These are phyloP conservation scores for Bostrychus sinensis DNA, from an alignment of 2,113 vertebrate genomes.

Conservation along the genomic window DNA sequence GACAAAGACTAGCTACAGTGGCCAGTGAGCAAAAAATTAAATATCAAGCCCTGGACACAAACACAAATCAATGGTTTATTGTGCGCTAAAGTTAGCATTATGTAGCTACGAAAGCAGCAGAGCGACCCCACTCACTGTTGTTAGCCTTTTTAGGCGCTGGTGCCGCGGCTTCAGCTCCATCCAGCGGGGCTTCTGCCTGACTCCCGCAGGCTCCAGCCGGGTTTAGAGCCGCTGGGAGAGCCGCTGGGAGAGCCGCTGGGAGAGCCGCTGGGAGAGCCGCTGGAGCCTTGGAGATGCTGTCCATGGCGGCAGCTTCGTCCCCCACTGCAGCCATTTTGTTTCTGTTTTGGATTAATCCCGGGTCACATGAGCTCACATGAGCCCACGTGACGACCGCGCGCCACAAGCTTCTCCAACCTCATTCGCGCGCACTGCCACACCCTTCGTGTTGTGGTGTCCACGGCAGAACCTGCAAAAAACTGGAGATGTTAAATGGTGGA, in stretches of 20 bases:
- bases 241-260: slow-evolving; percentile 41
- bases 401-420: slow-evolving; percentile 9
- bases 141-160: slow-evolving; percentile 59
- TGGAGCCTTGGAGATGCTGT: slow-evolving; percentile 67
- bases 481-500: no score
- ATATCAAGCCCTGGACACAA: no score
- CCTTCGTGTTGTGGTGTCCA: slow-evolving; percentile 29
- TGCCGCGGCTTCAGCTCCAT: slow-evolving; percentile 30
- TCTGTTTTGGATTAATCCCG: slow-evolving; percentile 29
- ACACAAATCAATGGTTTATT: background rate
- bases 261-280: slow-evolving; percentile 38
- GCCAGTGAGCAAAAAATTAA: background rate
- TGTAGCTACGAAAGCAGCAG: slow-evolving; percentile 29
- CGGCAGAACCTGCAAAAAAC: background rate
- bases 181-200: slow-evolving; percentile 36
- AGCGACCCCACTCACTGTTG: slow-evolving; percentile 61
- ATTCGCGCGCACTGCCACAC: slow-evolving; percentile 60
- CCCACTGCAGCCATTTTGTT: slow-evolving; percentile 79
- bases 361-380: slow-evolving; percentile 71
- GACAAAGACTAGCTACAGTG: background rate
- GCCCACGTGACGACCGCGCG: slow-evolving; percentile 68
- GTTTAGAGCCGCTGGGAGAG: slow-evolving; percentile 35
- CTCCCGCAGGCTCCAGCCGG: background rate
- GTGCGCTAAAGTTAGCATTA: slow-evolving; percentile 37
- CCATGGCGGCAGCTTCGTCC: slow-evolving; percentile 74